Percentiles rank a stretch among this genome's conserved stretches.
phyloP scores from a whole-genome alignment of 2,797 vertebrate species.

The Sebastes variabilis region DNA sequence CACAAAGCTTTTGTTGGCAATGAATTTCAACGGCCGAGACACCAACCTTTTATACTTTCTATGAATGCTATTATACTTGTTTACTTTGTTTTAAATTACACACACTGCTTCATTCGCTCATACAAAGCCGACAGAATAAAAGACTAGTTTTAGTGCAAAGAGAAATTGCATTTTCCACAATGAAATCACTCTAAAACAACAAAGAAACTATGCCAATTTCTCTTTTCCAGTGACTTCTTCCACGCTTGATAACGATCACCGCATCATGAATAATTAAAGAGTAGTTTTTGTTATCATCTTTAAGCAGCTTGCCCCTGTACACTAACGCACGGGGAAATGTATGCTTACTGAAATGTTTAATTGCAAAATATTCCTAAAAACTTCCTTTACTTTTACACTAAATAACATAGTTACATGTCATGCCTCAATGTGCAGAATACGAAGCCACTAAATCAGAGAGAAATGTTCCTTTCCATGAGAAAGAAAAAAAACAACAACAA shows the following conservation, averaged over 20 bases:
- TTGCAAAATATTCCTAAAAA: slow-evolving; percentile 31
- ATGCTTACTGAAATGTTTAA: slow-evolving; percentile 44
- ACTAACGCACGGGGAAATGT: slow-evolving; percentile 13
- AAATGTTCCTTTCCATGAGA: slow-evolving; percentile 30
- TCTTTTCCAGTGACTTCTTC: slow-evolving; percentile 54
- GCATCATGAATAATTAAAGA: slow-evolving; percentile 64
- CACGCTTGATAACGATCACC: slow-evolving; percentile 44
- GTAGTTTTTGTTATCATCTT: slow-evolving; percentile 47
- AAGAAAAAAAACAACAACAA: neutral
- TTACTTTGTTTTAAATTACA: slow-evolving; percentile 3
- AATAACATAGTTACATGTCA: slow-evolving; percentile 40
- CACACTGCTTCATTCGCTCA: neutral
- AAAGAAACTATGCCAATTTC: slow-evolving; percentile 24
- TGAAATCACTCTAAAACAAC: slow-evolving; percentile 27
- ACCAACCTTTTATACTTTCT: neutral
- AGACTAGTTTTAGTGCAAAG: neutral
- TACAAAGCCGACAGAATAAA: neutral
- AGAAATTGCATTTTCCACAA: slow-evolving; percentile 20
- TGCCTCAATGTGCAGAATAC: slow-evolving; percentile 46
- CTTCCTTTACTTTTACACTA: slow-evolving; percentile 48
- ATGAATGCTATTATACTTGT: neutral
- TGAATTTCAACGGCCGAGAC: slow-evolving; percentile 2
- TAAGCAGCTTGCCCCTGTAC: slow-evolving; percentile 52
- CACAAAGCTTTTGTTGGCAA: slow-evolving; percentile 16
- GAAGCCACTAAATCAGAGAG: slow-evolving; percentile 41